Conservation (phyloP, 1,140 invertebrate genomes). For the Pollicipes pollicipes region DNA sequence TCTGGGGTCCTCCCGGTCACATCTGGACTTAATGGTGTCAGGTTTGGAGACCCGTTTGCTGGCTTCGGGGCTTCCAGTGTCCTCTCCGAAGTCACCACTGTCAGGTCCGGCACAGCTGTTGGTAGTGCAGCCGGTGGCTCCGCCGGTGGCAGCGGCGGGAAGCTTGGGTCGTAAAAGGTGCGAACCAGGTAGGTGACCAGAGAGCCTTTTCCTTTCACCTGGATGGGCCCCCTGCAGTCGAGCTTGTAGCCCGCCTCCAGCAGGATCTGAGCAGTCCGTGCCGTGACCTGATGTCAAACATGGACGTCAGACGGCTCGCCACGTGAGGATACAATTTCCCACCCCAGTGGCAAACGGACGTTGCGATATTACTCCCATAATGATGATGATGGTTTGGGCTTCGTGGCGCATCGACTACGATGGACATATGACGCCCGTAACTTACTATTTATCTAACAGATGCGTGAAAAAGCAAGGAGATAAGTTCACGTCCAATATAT, state of each 20-base stretch:
- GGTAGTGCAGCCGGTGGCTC: no score
- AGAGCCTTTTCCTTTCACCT: constrained; percentile 86
- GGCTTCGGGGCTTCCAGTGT: no score
- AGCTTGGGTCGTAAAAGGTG: constrained; percentile 41
- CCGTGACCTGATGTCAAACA: constrained; percentile 40
- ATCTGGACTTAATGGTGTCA: no score
- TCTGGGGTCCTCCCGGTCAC: no score
- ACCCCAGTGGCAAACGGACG: neutral
- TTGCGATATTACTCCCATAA: neutral
- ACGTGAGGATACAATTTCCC: constrained; percentile 4
- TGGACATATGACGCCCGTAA: no score
- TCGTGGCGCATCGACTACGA: neutral
- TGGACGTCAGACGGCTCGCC: neutral
- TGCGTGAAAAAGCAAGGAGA: no score
- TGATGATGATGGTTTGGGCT: neutral
- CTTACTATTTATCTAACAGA: no score
- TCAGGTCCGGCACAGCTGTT: neutral
- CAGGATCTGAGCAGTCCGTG: constrained; percentile 73
- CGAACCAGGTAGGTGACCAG: constrained; percentile 81
- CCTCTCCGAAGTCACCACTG: no score
- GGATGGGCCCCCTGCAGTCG: constrained; percentile 68
- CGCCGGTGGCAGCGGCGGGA: neutral
- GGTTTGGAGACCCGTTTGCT: no score
- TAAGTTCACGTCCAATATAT: no score
- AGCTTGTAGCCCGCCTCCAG: constrained; percentile 63